Evolutionary conservation across 2,797 vertebrate species (phyloP), one percentile per base, ranked within the genome.

Genomic region (Epinephelus coioides): DNA sequence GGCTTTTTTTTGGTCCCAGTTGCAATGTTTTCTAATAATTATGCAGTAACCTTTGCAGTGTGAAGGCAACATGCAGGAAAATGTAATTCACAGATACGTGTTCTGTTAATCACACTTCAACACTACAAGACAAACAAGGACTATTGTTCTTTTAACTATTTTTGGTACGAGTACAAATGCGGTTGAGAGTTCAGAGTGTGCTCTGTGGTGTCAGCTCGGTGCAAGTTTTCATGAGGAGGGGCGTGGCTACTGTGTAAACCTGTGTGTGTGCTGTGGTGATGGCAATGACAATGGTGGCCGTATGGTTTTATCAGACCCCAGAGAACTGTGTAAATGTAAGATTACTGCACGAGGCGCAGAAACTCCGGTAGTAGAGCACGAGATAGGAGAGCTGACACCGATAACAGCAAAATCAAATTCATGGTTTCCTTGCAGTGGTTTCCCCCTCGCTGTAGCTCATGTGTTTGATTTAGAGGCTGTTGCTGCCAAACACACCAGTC

Each of bases 371-470:
- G 76, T 77, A 74, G 69, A 76, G 66, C 74, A 63, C 21, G 3
- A 83, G 81, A 87, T 83, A 81, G 67, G 51, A 85, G 83, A 79
- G 70, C 78, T 61, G 78, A 82, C 73, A 51, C 38, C 0, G 82
- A 89, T 93, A 89, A 91, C 49, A 75, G 80, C 74, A 83, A 86
- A 92, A 90, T 93, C 84, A 85, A 86, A 90, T 90, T 86, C 87
- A 88, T 85, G 87, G 72, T 90, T 93, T 93, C 81, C 83, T 73
- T 73, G 75, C 86, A 76, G 89, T 67, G 87, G 83, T 91, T 90
- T 85, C 82, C 88, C 27, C 66, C 46, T 86, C 46, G 3, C 80
- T 80, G 55, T 15, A 82, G 71, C 77, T 75, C 59, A 73, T 53
- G 63, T 73, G 84, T 93, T 90, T 92, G 92, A 92, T 94, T 93